Conservation (phyloP, 1,140 invertebrate species). For the Polypedilum vanderplanki region DNA sequence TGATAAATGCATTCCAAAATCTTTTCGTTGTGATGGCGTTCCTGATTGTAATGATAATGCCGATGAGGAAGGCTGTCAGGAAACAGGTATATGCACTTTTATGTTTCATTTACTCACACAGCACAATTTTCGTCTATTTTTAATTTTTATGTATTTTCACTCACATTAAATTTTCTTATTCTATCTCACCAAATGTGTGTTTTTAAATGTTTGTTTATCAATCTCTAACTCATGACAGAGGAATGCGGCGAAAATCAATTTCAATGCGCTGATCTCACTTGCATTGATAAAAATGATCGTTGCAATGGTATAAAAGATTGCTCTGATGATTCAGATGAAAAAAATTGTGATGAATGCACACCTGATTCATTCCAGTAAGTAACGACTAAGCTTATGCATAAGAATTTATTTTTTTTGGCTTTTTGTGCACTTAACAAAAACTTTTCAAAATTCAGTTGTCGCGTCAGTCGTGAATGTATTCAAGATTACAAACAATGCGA, state of each 20-base stretch:
- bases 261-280: conserved; percentile 56
- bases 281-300: conserved; percentile 53
- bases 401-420: not conserved
- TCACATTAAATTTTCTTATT: not conserved
- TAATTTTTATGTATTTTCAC: not conserved
- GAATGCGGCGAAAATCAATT: conserved; percentile 44
- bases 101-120: not conserved
- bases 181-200: not conserved
- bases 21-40: conserved; percentile 42
- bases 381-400: not conserved
- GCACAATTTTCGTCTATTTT: not conserved
- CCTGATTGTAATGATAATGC: conserved; percentile 47
- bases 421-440: not conserved
- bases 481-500: conserved; percentile 47
- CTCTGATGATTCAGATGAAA: conserved; percentile 59
- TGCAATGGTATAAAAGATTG: conserved; percentile 62
- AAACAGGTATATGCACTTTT: conserved; percentile 28
- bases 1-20: conserved; percentile 44
- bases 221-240: not conserved
- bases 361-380: conserved; percentile 11
- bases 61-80: conserved; percentile 47
- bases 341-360: conserved; percentile 46
- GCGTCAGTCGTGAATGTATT: conserved; percentile 39
- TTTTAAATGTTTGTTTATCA: not conserved
- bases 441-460: conserved; percentile 35